Conservation (phyloP, 1,140 invertebrate species). For the Pseudomyrmex sp. region DNA sequence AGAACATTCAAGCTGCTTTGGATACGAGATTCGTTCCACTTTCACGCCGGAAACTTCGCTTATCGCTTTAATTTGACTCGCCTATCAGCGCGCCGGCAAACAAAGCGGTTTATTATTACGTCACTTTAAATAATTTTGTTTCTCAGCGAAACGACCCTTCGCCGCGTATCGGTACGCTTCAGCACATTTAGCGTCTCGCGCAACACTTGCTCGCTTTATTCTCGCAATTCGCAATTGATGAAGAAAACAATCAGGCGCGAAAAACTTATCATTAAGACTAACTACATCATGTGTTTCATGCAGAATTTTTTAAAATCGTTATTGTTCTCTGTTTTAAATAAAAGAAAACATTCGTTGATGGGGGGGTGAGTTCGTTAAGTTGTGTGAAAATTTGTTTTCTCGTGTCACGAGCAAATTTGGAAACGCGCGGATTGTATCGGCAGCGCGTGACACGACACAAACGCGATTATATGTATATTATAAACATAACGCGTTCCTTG, state of each 20-base stretch:
- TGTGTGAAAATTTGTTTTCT: too few species aligned
- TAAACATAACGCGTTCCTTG: conserved; percentile 24
- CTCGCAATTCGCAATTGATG: too few species aligned
- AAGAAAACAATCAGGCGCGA: too few species aligned
- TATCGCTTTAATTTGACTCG: conserved; percentile 45
- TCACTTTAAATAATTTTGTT: conserved; percentile 12
- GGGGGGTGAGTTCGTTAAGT: too few species aligned
- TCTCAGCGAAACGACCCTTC: neutral
- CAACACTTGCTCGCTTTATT: neutral
- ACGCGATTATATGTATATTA: neutral
- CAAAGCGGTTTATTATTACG: conserved; percentile 33
- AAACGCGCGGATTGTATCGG: neutral
- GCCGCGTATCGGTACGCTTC: too few species aligned
- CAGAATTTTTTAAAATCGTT: too few species aligned
- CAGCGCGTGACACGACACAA: conserved; percentile 10
- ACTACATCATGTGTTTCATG: too few species aligned
- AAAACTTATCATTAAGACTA: too few species aligned
- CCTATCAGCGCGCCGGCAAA: conserved; percentile 8
- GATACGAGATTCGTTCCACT: conserved; percentile 6
- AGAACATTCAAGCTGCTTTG: neutral
- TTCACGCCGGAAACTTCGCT: conserved; percentile 36
- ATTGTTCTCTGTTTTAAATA: too few species aligned
- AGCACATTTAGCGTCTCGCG: neutral
- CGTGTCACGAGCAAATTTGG: too few species aligned
- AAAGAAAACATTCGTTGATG: too few species aligned